Evolutionary conservation across 2,888 invertebrate genomes (phyloP), one percentile per base, ranked within the genome.

Genomic region (Leptinotarsa rubiginosa): DNA sequence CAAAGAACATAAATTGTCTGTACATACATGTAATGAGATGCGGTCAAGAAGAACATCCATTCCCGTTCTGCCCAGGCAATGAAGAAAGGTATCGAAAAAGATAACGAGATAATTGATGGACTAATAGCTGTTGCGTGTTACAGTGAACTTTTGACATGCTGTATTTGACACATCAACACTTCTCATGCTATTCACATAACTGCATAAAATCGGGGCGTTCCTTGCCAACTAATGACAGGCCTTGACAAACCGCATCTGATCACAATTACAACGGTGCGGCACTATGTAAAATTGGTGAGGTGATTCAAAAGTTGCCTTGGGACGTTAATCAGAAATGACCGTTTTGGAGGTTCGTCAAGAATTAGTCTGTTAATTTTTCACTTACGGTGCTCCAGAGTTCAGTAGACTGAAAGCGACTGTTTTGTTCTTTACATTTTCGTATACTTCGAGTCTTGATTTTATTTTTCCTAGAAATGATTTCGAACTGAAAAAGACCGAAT

Each of bases 121-220:
- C 62, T 75, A 76, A 78, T 77, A 81, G 79, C 81, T 82, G 81
- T 82, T 62, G 81, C 80, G 80, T 82, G 81, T 78, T 74, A 72
- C 76, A 76, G 77, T 80, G 80, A 82, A 77, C 80, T 80, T 78
- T 80, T 81, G 83, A 83, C 83, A 82, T 78, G 82, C 79, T 81
- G 79, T 82, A 83, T 84, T 84, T 84, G 83, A 84, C 84, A 84
- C 83, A 84, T 84, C 82, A 82, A 81, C 83, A 81, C 81, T 56
- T 56, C 56, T 80, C 79, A 80, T 82, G 83, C 82, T 82, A 83
- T 84, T 83, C 81, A 82, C 81, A 80, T 81, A 83, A 83, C 78
- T 82, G 83, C 81, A 84, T 84, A 84, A 83, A 84, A 84, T 81
- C 80, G 79, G 84, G 84, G 84, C 83, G 84, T 84, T 84, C 83